A percentile compares a stretch with the other conserved stretches of the same genome.
These are phyloP conservation scores for Chrysolina haemoptera DNA, from an alignment of 2,888 invertebrate species.

Conservation along the genomic window DNA sequence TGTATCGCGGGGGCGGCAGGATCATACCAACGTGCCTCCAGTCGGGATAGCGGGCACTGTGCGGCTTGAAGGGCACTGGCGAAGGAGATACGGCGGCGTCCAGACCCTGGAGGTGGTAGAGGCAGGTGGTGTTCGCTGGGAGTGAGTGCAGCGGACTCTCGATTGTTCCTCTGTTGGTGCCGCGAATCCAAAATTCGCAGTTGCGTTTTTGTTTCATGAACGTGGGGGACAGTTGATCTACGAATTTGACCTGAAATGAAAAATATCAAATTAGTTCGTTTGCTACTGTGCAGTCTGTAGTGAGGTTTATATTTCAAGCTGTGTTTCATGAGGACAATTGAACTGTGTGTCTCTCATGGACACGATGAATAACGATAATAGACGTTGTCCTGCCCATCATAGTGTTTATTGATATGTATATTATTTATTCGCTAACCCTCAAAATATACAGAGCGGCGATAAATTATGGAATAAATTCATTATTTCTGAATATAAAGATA, in stretches of 20 bases:
- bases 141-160: slow-evolving; percentile 89
- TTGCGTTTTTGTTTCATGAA: slow-evolving; percentile 88
- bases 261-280: background rate
- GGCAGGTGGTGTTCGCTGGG: slow-evolving; percentile 90
- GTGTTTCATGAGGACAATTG: no score
- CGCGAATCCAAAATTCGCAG: slow-evolving; percentile 90
- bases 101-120: slow-evolving; percentile 85
- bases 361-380: no score
- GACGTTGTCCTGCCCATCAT: no score
- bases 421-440: no score
- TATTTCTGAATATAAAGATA: no score
- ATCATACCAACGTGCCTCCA: slow-evolving; percentile 73
- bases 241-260: slow-evolving; percentile 81
- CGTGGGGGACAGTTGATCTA: slow-evolving; percentile 86
- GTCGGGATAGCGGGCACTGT: slow-evolving; percentile 71
- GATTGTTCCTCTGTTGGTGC: slow-evolving; percentile 83
- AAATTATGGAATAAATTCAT: no score
- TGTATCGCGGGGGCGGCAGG: slow-evolving; percentile 78
- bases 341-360: no score
- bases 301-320: no score
- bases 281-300: no score
- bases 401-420: no score
- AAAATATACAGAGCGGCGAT: no score
- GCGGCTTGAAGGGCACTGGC: slow-evolving; percentile 73
- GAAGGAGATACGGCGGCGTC: slow-evolving; percentile 72